phyloP scores from a whole-genome alignment of 1,140 invertebrate species.

The Probaryconus sp. region DNA sequence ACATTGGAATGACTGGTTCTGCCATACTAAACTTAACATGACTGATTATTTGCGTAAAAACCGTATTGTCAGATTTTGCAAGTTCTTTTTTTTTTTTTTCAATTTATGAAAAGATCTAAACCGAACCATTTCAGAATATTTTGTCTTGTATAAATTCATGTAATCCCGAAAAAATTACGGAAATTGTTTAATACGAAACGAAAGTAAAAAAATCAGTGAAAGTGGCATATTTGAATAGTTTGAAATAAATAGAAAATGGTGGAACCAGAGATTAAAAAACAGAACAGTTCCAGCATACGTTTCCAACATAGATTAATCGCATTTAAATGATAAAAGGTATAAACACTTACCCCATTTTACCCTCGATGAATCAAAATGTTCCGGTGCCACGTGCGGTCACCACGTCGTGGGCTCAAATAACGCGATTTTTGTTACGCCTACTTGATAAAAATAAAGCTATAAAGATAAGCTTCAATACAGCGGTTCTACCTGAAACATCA shows the following conservation, averaged over 20 bases:
- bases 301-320: slow-evolving; percentile 25
- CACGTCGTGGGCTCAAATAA: slow-evolving; percentile 4
- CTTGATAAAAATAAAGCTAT: too few species aligned
- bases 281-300: slow-evolving; percentile 2
- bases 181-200: background rate
- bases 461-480: too few species aligned
- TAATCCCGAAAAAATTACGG: too few species aligned
- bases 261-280: slow-evolving; percentile 13
- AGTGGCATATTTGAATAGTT: too few species aligned
- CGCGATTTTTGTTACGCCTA: slow-evolving; percentile 5
- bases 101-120: too few species aligned
- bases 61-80: slow-evolving; percentile 16
- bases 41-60: slow-evolving; percentile 37
- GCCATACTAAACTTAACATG: slow-evolving; percentile 29
- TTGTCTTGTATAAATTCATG: too few species aligned
- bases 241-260: too few species aligned
- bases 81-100: too few species aligned
- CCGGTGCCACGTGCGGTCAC: slow-evolving; percentile 16
- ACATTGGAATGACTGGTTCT: slow-evolving; percentile 56
- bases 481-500: too few species aligned
- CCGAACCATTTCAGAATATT: background rate
- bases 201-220: too few species aligned
- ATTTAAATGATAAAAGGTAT: slow-evolving; percentile 24
- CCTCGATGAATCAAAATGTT: slow-evolving; percentile 15
- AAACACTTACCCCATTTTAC: slow-evolving; percentile 12